phyloP scores from a whole-genome alignment of 2,113 vertebrate genomes.

The Tachysurus vachellii region DNA sequence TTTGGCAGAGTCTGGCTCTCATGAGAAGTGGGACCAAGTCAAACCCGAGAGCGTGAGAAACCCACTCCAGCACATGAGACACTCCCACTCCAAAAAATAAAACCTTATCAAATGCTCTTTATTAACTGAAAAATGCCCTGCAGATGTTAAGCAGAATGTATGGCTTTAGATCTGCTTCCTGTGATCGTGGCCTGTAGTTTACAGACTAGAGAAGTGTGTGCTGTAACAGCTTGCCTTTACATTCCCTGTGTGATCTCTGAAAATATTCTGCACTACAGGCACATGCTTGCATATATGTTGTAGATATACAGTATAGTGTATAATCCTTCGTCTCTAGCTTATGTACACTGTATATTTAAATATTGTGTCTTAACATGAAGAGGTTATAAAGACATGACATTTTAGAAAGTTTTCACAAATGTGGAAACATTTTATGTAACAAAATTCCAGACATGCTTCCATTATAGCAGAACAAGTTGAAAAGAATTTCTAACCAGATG shows the following conservation, averaged over 20 bases:
- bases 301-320: too few species aligned
- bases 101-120: conserved; percentile 25
- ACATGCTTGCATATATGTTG: not conserved
- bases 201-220: not conserved
- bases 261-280: not conserved
- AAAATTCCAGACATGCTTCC: not conserved
- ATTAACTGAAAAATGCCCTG: conserved; percentile 8
- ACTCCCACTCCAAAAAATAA: conserved; percentile 33
- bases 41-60: conserved; percentile 58
- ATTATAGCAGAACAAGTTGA: not conserved
- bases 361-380: not conserved
- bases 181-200: not conserved
- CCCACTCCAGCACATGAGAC: conserved; percentile 25
- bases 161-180: not conserved
- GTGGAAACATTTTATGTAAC: not conserved
- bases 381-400: not conserved
- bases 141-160: not conserved
- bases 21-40: conserved; percentile 37
- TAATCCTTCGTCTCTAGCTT: not conserved
- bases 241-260: not conserved
- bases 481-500: conserved; percentile 19
- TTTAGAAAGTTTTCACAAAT: not conserved
- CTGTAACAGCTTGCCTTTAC: not conserved
- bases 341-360: not conserved
- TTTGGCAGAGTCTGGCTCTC: conserved; percentile 37